phyloP scores from a whole-genome alignment of 2,113 vertebrate species.

The Struthidea cinerea region DNA sequence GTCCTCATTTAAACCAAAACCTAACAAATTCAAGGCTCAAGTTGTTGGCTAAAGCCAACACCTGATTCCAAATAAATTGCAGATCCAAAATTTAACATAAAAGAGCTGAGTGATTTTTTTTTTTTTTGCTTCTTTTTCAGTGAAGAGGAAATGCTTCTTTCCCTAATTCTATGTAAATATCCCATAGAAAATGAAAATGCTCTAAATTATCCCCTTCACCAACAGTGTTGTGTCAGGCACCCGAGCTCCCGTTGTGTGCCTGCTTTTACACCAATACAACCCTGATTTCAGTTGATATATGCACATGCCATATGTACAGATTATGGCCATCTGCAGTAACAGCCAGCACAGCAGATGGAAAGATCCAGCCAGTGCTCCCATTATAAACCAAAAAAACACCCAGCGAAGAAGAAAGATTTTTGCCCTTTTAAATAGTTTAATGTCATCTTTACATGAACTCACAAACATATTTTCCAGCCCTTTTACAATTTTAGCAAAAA shows the following conservation, averaged over 20 bases:
- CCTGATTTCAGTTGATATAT: background rate
- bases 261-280: background rate
- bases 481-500: background rate
- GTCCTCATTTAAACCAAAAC: background rate
- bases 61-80: background rate
- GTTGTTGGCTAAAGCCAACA: background rate
- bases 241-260: background rate
- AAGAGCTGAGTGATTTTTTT: background rate
- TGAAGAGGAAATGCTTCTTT: background rate
- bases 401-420: background rate
- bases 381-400: background rate
- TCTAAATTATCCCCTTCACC: background rate
- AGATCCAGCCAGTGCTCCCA: background rate
- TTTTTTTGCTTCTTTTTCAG: background rate
- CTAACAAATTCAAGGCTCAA: background rate
- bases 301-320: background rate
- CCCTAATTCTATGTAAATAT: background rate
- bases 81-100: background rate
- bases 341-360: constrained; percentile 32
- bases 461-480: background rate
- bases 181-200: background rate
- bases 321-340: constrained; percentile 20
- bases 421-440: background rate
- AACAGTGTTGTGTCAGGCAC: background rate
- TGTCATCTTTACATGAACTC: background rate